A percentile compares a stretch with the other conserved stretches of the same genome.
Conservation (phyloP, 2,113 vertebrate genomes). For the Andinoacara biseriatus region DNA sequence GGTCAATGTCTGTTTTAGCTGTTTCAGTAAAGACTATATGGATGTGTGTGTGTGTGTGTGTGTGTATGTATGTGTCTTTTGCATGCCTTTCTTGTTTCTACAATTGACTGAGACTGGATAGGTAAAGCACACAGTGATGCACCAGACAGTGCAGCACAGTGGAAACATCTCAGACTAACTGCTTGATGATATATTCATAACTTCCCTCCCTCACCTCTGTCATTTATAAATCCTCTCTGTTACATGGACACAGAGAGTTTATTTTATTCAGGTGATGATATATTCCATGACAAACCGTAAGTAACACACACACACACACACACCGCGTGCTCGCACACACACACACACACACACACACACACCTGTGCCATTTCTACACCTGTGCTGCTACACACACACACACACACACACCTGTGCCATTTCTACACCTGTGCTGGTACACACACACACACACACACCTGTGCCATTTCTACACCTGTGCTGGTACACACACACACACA, state of each 20-base stretch:
- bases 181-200: slow-evolving; percentile 51
- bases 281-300: slow-evolving; percentile 1
- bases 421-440: no score
- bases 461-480: no score
- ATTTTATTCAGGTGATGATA: slow-evolving; percentile 10
- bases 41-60: not conserved
- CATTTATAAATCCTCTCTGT: slow-evolving; percentile 7
- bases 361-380: no score
- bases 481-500: not conserved
- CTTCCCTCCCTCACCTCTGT: not conserved
- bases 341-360: not conserved
- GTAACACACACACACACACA: not conserved
- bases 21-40: not conserved
- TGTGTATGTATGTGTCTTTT: not conserved
- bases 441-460: not conserved
- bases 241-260: slow-evolving; percentile 24
- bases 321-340: not conserved
- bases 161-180: slow-evolving; percentile 49
- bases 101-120: slow-evolving; percentile 23
- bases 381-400: not conserved
- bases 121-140: slow-evolving; percentile 23
- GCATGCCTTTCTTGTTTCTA: not conserved
- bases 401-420: not conserved
- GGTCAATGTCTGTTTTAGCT: not conserved
- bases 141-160: slow-evolving; percentile 31